Conservation (phyloP, 1,140 invertebrate species). For the Calliphora vicina region DNA sequence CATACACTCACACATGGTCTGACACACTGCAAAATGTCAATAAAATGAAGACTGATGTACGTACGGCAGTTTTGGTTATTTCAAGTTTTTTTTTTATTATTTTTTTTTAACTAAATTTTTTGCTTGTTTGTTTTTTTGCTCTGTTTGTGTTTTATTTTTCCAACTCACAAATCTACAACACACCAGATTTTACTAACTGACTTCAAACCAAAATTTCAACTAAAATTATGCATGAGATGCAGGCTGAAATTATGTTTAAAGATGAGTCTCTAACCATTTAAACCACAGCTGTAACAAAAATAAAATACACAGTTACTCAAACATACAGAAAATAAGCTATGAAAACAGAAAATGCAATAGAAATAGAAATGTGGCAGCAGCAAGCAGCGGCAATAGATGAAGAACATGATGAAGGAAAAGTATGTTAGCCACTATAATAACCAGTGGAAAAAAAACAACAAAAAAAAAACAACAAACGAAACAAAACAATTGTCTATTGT, state of each 20-base stretch:
- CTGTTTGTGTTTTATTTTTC: background rate
- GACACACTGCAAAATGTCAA: background rate
- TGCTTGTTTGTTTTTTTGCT: background rate
- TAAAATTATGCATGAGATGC: conserved; percentile 13
- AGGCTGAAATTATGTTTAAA: conserved; percentile 22
- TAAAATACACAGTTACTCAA: background rate
- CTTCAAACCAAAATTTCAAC: conserved; percentile 27
- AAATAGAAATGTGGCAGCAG: background rate
- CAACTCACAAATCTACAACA: background rate
- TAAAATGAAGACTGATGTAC: background rate
- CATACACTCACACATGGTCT: background rate
- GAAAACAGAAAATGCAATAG: no score
- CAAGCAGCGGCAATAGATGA: background rate
- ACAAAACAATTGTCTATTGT: background rate
- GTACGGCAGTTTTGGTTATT: background rate
- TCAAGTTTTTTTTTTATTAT: background rate
- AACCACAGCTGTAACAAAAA: background rate
- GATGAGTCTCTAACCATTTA: conserved; percentile 14
- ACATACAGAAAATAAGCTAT: no score
- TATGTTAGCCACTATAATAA: conserved; percentile 20
- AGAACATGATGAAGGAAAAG: no score
- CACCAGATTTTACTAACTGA: conserved; percentile 20
- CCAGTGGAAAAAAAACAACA: conserved; percentile 12
- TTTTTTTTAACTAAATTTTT: background rate
- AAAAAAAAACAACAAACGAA: background rate